Evolutionary conservation across 2,797 vertebrate species (phyloP).

Genomic region (Miichthys miiuy): DNA sequence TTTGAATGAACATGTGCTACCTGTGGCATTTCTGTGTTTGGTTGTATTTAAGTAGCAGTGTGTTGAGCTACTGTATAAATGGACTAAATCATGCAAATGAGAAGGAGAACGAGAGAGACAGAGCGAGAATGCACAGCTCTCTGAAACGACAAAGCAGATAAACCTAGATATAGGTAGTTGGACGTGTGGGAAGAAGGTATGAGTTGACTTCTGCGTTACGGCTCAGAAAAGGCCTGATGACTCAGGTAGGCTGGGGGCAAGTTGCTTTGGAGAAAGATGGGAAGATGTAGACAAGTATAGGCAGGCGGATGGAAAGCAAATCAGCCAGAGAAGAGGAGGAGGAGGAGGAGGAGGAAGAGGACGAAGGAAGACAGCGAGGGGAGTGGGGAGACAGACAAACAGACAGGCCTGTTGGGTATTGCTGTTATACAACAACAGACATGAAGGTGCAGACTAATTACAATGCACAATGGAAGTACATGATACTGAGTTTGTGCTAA

Average conservation of each 20-base stretch:
- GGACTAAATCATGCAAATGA: background rate
- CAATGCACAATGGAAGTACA: constrained; percentile 59
- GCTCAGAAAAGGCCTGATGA: constrained; percentile 56
- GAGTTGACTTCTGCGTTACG: constrained; percentile 30
- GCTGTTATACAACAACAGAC: constrained; percentile 68
- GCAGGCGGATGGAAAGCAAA: constrained; percentile 56
- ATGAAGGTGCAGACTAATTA: constrained; percentile 71
- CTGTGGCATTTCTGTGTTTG: background rate
- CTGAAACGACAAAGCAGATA: constrained; percentile 16
- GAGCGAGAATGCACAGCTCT: constrained; percentile 6
- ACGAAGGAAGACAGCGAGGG: constrained; percentile 11
- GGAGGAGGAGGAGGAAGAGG: constrained; percentile 35
- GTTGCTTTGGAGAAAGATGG: constrained; percentile 34
- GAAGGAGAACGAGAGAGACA: too few relatives aligned
- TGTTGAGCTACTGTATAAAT: background rate
- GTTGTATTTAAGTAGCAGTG: background rate
- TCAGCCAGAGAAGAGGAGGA: constrained; percentile 30
- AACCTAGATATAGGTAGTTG: constrained; percentile 40
- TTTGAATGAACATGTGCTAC: background rate
- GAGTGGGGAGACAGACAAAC: constrained; percentile 62
- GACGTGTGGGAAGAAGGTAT: constrained; percentile 51
- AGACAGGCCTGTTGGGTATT: constrained; percentile 50
- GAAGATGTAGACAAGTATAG: constrained; percentile 63
- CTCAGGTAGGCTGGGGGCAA: constrained; percentile 60
- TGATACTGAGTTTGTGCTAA: constrained; percentile 55